phyloP scores from a whole-genome alignment of 2,888 invertebrate genomes.

The Ophonus ardosiacus region DNA sequence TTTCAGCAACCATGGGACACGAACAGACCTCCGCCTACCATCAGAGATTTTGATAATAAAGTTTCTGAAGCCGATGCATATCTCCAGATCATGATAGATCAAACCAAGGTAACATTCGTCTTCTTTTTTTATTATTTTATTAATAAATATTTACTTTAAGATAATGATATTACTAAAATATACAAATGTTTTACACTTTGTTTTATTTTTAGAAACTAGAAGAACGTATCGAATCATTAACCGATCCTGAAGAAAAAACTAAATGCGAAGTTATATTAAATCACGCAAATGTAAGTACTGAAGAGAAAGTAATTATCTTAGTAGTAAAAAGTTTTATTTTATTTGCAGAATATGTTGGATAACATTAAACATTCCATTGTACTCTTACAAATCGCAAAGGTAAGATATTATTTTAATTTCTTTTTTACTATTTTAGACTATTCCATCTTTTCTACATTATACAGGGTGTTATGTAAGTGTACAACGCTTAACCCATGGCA shows the following conservation, averaged over 20 bases:
- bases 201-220: conserved; percentile 81
- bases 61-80: conserved; percentile 97
- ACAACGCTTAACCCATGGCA: too few relatives aligned
- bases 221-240: conserved; percentile 80
- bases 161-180: not conserved
- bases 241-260: conserved; percentile 81
- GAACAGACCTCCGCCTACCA: conserved; percentile 79
- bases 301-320: conserved; percentile 27
- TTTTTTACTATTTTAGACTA: not conserved
- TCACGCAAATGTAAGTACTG: conserved; percentile 85
- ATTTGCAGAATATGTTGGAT: conserved; percentile 92
- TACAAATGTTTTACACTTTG: too few relatives aligned
- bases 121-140: conserved; percentile 17
- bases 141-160: conserved; percentile 16
- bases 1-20: conserved; percentile 79
- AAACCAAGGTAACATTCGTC: conserved; percentile 83
- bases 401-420: conserved; percentile 73
- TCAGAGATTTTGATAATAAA: conserved; percentile 89
- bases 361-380: conserved; percentile 99
- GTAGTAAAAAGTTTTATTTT: conserved; percentile 67
- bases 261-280: conserved; percentile 85
- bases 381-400: conserved; percentile 97
- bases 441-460: too few relatives aligned
- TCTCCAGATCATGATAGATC: conserved; percentile 96
- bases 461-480: too few relatives aligned